Evolutionary conservation across 2,113 vertebrate species (phyloP), one percentile per base, ranked within the genome.

Genomic region (Hippocampus comes): DNA sequence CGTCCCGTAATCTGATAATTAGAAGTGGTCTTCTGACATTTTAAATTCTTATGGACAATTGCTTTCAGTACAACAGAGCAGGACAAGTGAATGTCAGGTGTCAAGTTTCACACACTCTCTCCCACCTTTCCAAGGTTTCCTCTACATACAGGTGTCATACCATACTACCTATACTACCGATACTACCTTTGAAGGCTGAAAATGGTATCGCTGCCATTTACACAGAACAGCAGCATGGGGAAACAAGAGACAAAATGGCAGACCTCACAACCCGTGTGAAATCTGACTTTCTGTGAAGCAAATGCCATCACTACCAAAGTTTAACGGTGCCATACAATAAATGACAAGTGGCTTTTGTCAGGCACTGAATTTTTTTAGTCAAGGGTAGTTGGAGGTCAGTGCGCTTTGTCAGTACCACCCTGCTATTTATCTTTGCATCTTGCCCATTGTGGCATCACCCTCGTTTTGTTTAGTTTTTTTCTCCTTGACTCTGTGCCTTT

Each of bases 361-460:
- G 49, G 20, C 10, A 46, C 5, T 51, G 6, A 51, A 51, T 51
- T 20, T 51, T 21, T 51, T 21, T 6, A 51, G 15, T 20, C 0
- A 12, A 51, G 18, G 6, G 49, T 20, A 21, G 4, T 51, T 20
- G 49, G 15, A 7, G 6, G 49, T 51, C 20, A 12, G 49, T 51
- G 49, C 18, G 49, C 5, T 20, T 68, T 70, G 30, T 15, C 64
- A 65, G 70, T 41, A 48, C 64, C 20, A 17, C 17, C 30, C 20
- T 60, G 66, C n/a, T 41, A 67, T 17, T 25, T 6, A 25, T 64
- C 21, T 70, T 67, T 83, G 43, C 21, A n/a, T 70, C 23, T 15
- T 48, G 21, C 25, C 49, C 17, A 59, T 60, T 69, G 30, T 63
- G 18, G 43, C 21, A 17, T 71, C 20, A 30, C 59, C 23, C 21